Conservation (phyloP, 2,797 vertebrate genomes). For the Ctenopoma multispine region DNA sequence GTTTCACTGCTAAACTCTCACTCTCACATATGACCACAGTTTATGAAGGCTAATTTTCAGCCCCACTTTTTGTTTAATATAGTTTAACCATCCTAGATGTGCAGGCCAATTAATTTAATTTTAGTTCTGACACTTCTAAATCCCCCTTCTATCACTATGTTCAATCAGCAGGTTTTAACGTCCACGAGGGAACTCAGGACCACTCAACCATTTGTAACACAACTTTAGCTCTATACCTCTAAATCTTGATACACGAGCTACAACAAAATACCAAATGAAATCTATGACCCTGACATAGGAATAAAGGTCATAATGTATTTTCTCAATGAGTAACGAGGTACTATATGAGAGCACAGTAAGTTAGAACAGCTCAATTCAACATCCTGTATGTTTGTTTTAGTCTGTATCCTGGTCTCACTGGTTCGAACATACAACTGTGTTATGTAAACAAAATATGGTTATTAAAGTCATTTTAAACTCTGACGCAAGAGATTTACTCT, state of each 20-base stretch:
- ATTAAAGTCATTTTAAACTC: constrained; percentile 15
- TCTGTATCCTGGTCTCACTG: too few species aligned
- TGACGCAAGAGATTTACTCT: constrained; percentile 21
- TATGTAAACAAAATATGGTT: not conserved
- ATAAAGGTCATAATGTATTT: too few species aligned
- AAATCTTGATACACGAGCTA: not conserved
- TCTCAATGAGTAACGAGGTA: too few species aligned
- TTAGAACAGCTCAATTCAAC: too few species aligned
- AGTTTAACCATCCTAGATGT: constrained; percentile 9
- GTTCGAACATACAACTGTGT: too few species aligned
- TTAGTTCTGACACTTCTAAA: constrained; percentile 23
- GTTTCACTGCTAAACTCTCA: too few species aligned
- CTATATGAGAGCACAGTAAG: too few species aligned
- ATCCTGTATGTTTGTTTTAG: too few species aligned
- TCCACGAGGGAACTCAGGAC: constrained; percentile 1
- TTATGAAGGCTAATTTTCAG: too few species aligned
- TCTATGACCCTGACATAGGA: too few species aligned
- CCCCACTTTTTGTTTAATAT: not conserved
- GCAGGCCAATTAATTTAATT: constrained; percentile 12
- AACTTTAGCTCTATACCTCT: not conserved
- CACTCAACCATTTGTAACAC: too few species aligned
- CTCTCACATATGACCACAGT: too few species aligned
- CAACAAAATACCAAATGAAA: not conserved
- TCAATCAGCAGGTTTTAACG: constrained; percentile 7
- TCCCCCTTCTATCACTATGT: constrained; percentile 15